phyloP scores from a whole-genome alignment of 2,113 vertebrate species.

The Theristicus caerulescens region DNA sequence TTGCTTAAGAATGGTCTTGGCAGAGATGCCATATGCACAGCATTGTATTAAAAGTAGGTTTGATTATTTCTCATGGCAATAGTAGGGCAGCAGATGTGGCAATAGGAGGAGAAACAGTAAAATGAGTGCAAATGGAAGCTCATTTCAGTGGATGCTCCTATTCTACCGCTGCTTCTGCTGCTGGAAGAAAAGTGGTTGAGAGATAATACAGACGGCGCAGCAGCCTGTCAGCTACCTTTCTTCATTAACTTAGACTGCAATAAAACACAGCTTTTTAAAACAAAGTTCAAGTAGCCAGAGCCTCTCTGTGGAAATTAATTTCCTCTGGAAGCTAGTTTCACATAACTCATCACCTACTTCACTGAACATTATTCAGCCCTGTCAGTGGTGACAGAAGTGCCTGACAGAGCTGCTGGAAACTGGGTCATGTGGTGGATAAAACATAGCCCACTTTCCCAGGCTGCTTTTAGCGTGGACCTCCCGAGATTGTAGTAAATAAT shows the following conservation, averaged over 20 bases:
- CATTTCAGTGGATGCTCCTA: neutral
- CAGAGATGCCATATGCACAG: neutral
- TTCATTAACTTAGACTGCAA: neutral
- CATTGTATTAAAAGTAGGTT: neutral
- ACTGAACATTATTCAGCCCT: slow-evolving; percentile 18
- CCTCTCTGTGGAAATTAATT: slow-evolving; percentile 21
- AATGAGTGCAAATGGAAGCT: neutral
- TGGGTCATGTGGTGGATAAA: slow-evolving; percentile 21
- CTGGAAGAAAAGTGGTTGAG: neutral
- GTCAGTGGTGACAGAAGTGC: slow-evolving; percentile 12
- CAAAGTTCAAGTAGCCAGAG: slow-evolving; percentile 50
- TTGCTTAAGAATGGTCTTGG: neutral
- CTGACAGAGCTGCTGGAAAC: slow-evolving; percentile 39
- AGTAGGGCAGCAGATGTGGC: neutral
- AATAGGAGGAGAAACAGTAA: neutral
- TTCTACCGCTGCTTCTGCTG: neutral
- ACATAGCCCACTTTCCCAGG: neutral
- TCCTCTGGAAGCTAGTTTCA: slow-evolving; percentile 17
- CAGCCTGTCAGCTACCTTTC: neutral
- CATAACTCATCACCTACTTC: slow-evolving; percentile 24
- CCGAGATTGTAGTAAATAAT: neutral
- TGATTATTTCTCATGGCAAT: neutral
- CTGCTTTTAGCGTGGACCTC: neutral
- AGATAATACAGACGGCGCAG: neutral
- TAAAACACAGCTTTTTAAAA: slow-evolving; percentile 49